These are phyloP conservation scores for Hydraecia micacea DNA, from an alignment of 2,888 invertebrate species.

Conservation along the genomic window DNA sequence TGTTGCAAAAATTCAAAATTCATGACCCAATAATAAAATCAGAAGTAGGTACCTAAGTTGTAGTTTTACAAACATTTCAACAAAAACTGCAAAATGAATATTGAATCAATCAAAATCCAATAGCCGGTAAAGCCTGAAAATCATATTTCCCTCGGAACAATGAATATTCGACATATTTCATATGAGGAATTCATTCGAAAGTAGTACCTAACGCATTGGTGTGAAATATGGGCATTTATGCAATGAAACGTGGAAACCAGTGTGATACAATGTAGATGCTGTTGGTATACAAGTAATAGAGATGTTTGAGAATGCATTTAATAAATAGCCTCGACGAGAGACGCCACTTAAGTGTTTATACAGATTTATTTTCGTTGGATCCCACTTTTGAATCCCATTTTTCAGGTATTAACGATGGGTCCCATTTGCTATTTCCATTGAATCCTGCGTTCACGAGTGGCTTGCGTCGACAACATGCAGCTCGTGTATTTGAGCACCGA, in stretches of 20 bases:
- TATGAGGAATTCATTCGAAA: neutral
- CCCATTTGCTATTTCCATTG: no score
- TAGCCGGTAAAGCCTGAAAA: neutral
- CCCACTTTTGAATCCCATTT: no score
- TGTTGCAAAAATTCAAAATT: neutral
- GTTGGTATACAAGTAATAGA: neutral
- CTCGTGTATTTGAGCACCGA: neutral
- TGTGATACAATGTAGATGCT: neutral
- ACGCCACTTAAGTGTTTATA: no score
- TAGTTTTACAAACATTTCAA: neutral
- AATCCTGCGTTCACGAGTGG: no score
- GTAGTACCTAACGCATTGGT: neutral
- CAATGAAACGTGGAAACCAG: neutral
- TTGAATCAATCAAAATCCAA: neutral
- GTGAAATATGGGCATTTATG: neutral
- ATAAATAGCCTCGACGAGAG: neutral
- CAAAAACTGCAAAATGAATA: neutral
- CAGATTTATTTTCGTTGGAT: no score
- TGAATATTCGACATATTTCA: constrained; percentile 11
- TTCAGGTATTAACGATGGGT: no score
- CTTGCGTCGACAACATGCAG: neutral
- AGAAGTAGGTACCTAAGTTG: neutral
- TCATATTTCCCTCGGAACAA: neutral
- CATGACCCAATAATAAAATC: neutral
- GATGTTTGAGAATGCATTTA: neutral